phyloP scores from a whole-genome alignment of 2,113 vertebrate genomes.

The Fulmarus glacialis region DNA sequence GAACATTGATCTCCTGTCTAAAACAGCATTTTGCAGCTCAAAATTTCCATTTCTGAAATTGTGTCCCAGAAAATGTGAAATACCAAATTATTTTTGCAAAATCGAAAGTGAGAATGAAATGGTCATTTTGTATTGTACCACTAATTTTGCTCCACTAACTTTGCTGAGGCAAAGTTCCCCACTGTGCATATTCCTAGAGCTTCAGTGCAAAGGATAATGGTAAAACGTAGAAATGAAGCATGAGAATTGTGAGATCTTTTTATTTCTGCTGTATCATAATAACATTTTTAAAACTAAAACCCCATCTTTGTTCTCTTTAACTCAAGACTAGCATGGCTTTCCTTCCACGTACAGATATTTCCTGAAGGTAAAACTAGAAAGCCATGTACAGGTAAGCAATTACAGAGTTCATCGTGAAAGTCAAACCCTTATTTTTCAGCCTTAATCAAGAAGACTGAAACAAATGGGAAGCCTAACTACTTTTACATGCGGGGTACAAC shows the following conservation, averaged over 20 bases:
- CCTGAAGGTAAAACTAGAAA: background rate
- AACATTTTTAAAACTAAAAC: background rate
- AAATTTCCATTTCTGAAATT: background rate
- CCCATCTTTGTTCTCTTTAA: background rate
- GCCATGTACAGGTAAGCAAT: background rate
- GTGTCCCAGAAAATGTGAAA: background rate
- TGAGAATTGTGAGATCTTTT: background rate
- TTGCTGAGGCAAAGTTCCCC: background rate
- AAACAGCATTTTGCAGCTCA: background rate
- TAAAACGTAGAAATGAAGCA: background rate
- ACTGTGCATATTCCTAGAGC: background rate
- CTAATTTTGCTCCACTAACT: background rate
- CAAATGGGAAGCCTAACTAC: background rate
- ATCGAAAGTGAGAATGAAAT: background rate
- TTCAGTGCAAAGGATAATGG: background rate
- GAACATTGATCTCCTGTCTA: background rate
- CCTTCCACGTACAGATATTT: background rate
- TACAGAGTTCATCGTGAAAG: background rate
- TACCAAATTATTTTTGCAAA: background rate
- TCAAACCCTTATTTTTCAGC: background rate
- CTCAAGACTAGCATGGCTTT: background rate
- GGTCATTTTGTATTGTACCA: rapidly evolving
- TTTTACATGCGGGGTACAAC: background rate
- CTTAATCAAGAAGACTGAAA: background rate
- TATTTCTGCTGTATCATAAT: background rate